Percentiles rank a stretch among this genome's conserved stretches.
These are phyloP conservation scores for Saccopteryx bilineata DNA, from an alignment of 2,113 vertebrate species.

Conservation along the genomic window DNA sequence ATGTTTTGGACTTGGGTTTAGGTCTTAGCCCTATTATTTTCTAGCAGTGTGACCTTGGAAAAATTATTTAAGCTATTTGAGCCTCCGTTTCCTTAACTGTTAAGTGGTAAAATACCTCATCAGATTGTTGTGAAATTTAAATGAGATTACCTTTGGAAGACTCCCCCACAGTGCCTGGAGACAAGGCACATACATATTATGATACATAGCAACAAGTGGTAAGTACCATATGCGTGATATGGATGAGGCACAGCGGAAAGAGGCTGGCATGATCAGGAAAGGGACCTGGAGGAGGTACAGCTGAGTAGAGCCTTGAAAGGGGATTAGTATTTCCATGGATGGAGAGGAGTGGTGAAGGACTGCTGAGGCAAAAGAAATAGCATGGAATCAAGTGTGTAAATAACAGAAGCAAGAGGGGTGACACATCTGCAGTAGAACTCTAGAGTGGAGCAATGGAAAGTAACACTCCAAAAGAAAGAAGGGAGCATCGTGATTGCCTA, in stretches of 20 bases:
- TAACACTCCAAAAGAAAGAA: neutral
- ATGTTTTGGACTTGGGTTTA: neutral
- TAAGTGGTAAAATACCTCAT: neutral
- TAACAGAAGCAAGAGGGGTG: neutral
- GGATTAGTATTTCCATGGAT: neutral
- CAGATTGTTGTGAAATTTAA: slow-evolving; percentile 54
- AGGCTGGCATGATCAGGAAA: neutral
- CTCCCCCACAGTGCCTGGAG: neutral
- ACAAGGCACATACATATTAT: neutral
- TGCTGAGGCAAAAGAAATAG: neutral
- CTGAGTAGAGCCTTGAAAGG: neutral
- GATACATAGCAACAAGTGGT: neutral
- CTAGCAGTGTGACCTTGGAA: neutral
- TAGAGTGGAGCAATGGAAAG: neutral
- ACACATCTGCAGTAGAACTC: neutral
- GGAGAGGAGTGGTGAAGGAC: neutral
- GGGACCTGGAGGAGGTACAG: neutral
- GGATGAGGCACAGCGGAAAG: neutral
- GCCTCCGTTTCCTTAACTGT: slow-evolving; percentile 6
- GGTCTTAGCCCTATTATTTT: neutral
- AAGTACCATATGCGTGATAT: neutral
- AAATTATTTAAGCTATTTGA: slow-evolving; percentile 22
- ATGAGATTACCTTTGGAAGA: slow-evolving; percentile 52
- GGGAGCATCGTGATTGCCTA: neutral
- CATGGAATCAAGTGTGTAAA: neutral